A percentile compares a stretch with the other conserved stretches of the same genome.
phyloP scores from a whole-genome alignment of 2,797 vertebrate species.

The Gastrophryne carolinensis region DNA sequence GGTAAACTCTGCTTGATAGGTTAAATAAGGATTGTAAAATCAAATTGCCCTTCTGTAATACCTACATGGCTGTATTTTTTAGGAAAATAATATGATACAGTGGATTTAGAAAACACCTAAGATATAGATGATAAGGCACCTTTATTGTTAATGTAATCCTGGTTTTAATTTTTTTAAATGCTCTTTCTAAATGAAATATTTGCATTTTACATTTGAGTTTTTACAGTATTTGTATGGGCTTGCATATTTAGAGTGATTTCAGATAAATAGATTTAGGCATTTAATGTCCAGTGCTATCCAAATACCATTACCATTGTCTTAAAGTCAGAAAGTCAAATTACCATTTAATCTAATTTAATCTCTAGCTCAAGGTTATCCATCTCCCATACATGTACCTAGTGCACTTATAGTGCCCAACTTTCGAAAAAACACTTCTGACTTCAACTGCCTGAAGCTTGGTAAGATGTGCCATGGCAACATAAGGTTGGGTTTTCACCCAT shows the following conservation, averaged over 20 bases:
- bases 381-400: too few species aligned
- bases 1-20: constrained; percentile 36
- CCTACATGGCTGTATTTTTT: constrained; percentile 6
- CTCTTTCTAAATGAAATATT: not conserved
- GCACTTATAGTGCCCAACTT: too few species aligned
- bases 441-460: too few species aligned
- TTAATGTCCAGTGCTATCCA: too few species aligned
- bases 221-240: not conserved
- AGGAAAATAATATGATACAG: constrained; percentile 6
- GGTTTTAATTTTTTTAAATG: constrained; percentile 2
- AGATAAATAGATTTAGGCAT: too few species aligned
- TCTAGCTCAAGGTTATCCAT: too few species aligned
- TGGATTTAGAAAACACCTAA: constrained; percentile 30
- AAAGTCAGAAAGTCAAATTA: too few species aligned
- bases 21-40: constrained; percentile 37
- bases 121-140: constrained; percentile 1
- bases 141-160: not conserved
- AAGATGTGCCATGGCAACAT: too few species aligned
- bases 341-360: too few species aligned
- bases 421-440: too few species aligned
- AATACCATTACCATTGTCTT: too few species aligned
- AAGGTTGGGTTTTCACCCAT: too few species aligned
- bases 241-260: not conserved
- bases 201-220: not conserved
- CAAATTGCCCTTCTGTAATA: constrained; percentile 5